phyloP scores from a whole-genome alignment of 2,888 invertebrate species.

The Pammene fasciana region DNA sequence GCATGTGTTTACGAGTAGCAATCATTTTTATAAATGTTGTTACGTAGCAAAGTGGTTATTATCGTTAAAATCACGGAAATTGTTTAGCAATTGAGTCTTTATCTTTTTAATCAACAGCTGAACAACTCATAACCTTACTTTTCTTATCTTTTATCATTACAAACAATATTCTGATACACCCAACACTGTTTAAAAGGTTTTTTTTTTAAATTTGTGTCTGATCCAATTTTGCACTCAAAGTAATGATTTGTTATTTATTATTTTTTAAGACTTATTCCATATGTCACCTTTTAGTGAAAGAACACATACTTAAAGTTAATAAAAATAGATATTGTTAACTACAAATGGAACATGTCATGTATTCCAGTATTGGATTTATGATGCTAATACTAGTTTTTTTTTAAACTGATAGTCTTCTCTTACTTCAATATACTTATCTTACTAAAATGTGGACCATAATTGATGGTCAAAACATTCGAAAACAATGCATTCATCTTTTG shows the following conservation, averaged over 20 bases:
- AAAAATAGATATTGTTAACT: too few relatives aligned
- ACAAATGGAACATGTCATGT: too few relatives aligned
- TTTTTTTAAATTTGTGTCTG: neutral
- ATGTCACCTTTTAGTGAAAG: too few relatives aligned
- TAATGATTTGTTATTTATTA: neutral
- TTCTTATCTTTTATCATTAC: slow-evolving; percentile 23
- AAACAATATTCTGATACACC: slow-evolving; percentile 3
- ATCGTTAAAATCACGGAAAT: neutral
- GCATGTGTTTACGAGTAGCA: slow-evolving; percentile 3
- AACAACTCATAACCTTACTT: slow-evolving; percentile 26
- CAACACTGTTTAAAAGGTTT: neutral
- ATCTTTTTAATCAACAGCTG: slow-evolving; percentile 10
- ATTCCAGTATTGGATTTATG: too few relatives aligned
- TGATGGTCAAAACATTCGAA: too few relatives aligned
- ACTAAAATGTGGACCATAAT: too few relatives aligned
- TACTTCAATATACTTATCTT: too few relatives aligned
- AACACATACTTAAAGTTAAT: too few relatives aligned
- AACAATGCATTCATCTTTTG: too few relatives aligned
- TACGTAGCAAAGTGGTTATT: neutral
- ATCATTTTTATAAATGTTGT: neutral
- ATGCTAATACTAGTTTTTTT: too few relatives aligned
- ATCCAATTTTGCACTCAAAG: neutral
- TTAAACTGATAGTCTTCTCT: too few relatives aligned
- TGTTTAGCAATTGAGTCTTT: slow-evolving; percentile 7
- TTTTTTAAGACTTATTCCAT: too few relatives aligned